Evolutionary conservation across 2,113 vertebrate genomes (phyloP), one percentile per base, ranked within the genome.

Genomic region (Psammodynastes pulverulentus): DNA sequence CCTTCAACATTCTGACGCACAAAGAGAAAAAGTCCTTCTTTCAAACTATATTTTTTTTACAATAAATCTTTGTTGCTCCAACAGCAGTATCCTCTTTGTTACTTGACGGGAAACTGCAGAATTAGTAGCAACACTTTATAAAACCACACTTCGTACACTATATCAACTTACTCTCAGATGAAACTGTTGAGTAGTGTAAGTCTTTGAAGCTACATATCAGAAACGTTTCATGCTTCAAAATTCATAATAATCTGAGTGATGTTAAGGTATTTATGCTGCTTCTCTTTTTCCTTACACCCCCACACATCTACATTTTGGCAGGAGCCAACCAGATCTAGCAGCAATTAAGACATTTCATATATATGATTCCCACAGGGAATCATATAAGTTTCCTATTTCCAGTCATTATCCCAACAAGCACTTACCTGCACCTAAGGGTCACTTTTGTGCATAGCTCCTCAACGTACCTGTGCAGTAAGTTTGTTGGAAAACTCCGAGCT

Each of bases 371-470:
- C 34, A 89, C 46, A 43, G 4, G 90, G 39, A n/a, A n/a, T n/a
- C n/a, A n/a, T 84, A 91, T 56, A 90, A 91, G 56, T 93, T 89
- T 21, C 84, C 19, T 88, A 13, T 17, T 89, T 39, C 48, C 46
- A 91, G 89, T 45, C 94, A 91, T 93, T 93, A 95, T 88, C 90
- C 95, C 94, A 95, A 94, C 94, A 72, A 43, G 3, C 94, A 96
- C 96, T 96, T 97, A 98, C 97, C 96, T 95, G 89, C 48, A 92
- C 48, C 90, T 93, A 94, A 87, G 86, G 58, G 92, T 79, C 93
- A 93, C 93, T 9, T 93, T 34, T 86, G 94, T 92, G 91, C 87
- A 86, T 48, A 90, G 89, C 89, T 96, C 94, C 56, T 2, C 17
- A 52, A 24, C 52, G 72, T 89, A 6, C 53, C 94, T 89, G 54